Evolutionary conservation across 2,888 invertebrate genomes (phyloP).

Genomic region (Tanytarsus gracilentus): DNA sequence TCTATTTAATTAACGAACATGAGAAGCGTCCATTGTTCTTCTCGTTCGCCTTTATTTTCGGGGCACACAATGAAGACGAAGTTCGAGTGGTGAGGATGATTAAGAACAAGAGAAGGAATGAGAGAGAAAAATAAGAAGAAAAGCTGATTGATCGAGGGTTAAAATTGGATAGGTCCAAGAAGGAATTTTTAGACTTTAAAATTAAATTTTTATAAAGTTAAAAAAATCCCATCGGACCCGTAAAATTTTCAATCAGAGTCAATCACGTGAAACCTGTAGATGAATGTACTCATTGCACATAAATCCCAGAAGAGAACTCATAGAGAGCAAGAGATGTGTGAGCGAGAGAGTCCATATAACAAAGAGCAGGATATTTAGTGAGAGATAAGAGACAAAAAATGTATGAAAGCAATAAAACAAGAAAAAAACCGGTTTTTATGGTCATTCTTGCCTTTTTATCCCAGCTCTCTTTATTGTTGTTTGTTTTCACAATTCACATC

Average conservation of each 20-base stretch:
- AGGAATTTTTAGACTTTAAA: no score
- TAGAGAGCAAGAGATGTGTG: not conserved
- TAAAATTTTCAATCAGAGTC: not conserved
- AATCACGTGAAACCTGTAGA: not conserved
- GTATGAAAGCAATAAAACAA: conserved; percentile 6
- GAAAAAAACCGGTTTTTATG: conserved; percentile 17
- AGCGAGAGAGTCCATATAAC: not conserved
- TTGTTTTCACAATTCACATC: conserved; percentile 29
- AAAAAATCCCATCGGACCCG: no score
- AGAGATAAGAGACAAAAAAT: conserved; percentile 23
- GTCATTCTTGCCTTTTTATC: conserved; percentile 24
- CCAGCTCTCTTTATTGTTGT: conserved; percentile 9
- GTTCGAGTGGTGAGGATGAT: no score
- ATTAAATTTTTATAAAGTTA: no score
- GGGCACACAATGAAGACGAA: not conserved
- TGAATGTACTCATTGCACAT: not conserved
- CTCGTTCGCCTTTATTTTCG: not conserved
- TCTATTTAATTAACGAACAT: conserved; percentile 25
- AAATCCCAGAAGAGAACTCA: not conserved
- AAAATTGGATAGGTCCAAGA: no score
- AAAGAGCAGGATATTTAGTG: conserved; percentile 28
- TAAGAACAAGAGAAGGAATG: not conserved
- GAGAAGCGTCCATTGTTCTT: not conserved
- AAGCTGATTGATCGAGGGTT: no score
- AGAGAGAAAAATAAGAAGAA: not conserved